Evolutionary conservation across 2,888 invertebrate genomes (phyloP).

Genomic region (Nymphalis polychloros): DNA sequence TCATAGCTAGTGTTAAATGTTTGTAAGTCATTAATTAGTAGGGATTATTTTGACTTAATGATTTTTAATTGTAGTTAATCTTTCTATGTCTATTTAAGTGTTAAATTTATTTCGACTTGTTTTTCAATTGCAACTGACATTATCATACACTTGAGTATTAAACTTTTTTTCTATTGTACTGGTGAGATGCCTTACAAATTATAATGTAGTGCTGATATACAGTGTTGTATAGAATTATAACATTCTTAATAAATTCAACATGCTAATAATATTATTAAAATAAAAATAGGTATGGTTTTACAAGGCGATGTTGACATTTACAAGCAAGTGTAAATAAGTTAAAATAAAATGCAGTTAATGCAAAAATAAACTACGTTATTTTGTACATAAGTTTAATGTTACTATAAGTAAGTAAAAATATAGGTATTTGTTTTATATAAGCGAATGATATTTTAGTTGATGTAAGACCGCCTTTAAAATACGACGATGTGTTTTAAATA

Average conservation of each 20-base stretch:
- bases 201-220: background rate
- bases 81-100: background rate
- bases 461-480: constrained; percentile 38
- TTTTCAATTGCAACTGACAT: background rate
- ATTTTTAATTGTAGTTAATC: background rate
- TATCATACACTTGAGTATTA: background rate
- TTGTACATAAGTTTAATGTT: constrained; percentile 33
- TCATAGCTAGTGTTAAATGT: background rate
- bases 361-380: constrained; percentile 20
- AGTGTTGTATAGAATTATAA: background rate
- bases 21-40: background rate
- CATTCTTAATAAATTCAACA: background rate
- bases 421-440: constrained; percentile 12
- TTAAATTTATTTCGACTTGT: background rate
- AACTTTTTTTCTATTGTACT: background rate
- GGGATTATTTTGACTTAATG: background rate
- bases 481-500: constrained; percentile 31
- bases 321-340: constrained; percentile 30
- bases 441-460: constrained; percentile 19
- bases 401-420: constrained; percentile 21
- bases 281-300: background rate
- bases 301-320: constrained; percentile 10
- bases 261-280: background rate
- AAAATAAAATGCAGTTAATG: constrained; percentile 24
- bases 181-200: constrained; percentile 13